Evolutionary conservation across 2,113 vertebrate genomes (phyloP), one percentile per base, ranked within the genome.

Genomic region (Mus spicilegus): DNA sequence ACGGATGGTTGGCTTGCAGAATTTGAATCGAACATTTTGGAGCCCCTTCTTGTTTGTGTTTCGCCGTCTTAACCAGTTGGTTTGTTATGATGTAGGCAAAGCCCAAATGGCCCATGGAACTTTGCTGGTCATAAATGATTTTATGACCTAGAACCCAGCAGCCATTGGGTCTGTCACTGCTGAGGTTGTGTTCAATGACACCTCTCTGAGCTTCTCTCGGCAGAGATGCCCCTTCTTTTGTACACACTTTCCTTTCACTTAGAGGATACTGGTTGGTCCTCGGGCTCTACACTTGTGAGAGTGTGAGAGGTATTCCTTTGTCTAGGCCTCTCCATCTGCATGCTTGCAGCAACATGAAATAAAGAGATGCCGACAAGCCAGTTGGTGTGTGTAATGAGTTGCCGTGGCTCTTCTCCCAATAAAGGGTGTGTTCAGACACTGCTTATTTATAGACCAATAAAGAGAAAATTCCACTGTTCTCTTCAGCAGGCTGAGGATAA

Each of bases 401-500:
- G 90, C 86, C 3, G 3, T 94, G 97, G 93, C 86, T 94, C 56
- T 54, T 97, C 95, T 96, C 96, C 92, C 92, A 92, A 89, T 95
- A 93, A 95, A 96, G 95, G 94, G 96, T 89, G 92, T 97, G 87
- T 96, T 96, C 81, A 96, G 95, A 84, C 75, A 91, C 97, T 94
- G 94, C 77, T 95, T 95, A 96, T 92, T 95, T 95, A 96, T 93
- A 91, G 97, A 90, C 90, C 95, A 97, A 97, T 97, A 89, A 96
- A 90, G 92, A 97, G 95, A 97, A 97, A 58, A 97, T 84, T 91
- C 98, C 96, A 98, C 80, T 96, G 69, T 97, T 96, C 96, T 97
- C 78, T 96, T 98, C 97, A 98, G 96, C 89, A 97, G 75, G 92
- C 95, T 94, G 87, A 87, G 94, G 97, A 97, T 95, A 95, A 97